Percentiles rank a stretch among this genome's conserved stretches.
phyloP scores from a whole-genome alignment of 2,888 invertebrate genomes.

The Dicycla oo region DNA sequence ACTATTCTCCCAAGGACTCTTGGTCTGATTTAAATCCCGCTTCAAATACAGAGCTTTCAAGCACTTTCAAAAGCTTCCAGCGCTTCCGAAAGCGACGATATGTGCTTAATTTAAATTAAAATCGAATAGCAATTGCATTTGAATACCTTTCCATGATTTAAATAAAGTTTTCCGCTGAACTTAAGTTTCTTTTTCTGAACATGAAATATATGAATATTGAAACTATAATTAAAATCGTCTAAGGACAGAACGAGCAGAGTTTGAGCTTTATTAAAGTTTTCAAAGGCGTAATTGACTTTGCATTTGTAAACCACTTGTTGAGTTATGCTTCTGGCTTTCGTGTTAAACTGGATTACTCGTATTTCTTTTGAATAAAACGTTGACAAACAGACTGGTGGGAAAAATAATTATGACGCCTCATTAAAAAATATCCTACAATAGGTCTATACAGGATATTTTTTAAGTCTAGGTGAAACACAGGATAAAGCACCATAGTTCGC shows the following conservation, averaged over 20 bases:
- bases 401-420: background rate
- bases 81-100: conserved; percentile 2
- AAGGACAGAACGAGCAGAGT: background rate
- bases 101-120: conserved; percentile 34
- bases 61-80: conserved; percentile 18
- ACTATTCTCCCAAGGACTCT: conserved; percentile 18
- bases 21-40: conserved; percentile 1
- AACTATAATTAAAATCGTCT: conserved; percentile 3
- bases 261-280: conserved; percentile 1
- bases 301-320: conserved; percentile 27
- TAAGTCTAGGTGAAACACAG: background rate
- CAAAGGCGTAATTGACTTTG: conserved; percentile 16
- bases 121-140: conserved; percentile 28
- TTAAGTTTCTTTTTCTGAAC: background rate
- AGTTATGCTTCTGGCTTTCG: conserved; percentile 2
- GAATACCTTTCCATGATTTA: conserved; percentile 11
- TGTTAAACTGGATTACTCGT: background rate
- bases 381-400: background rate
- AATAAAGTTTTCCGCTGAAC: conserved; percentile 14
- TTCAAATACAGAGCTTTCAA: conserved; percentile 16
- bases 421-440: conserved; percentile 14
- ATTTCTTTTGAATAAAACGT: conserved; percentile 15
- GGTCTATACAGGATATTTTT: background rate
- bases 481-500: background rate
- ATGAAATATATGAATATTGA: conserved; percentile 24